phyloP scores from a whole-genome alignment of 2,113 vertebrate species.

The Pavo muticus region DNA sequence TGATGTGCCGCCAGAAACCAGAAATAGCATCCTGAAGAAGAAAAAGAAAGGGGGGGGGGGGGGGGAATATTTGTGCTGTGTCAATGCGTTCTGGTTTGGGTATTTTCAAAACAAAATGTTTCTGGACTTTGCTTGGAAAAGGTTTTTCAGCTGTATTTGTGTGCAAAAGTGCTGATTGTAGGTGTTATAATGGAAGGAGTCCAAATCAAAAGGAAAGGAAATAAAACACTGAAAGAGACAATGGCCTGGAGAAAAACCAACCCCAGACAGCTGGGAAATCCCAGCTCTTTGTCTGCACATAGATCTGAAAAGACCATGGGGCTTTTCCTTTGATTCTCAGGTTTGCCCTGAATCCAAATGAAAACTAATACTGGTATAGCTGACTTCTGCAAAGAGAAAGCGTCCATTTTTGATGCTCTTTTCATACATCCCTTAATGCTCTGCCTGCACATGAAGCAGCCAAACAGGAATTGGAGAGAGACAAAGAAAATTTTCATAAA shows the following conservation, averaged over 20 bases:
- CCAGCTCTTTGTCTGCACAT: neutral
- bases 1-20: conserved; percentile 4
- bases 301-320: neutral
- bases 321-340: neutral
- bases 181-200: neutral
- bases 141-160: neutral
- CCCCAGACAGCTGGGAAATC: neutral
- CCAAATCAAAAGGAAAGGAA: neutral
- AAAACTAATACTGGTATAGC: neutral
- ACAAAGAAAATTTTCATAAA: conserved; percentile 45
- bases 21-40: neutral
- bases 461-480: neutral
- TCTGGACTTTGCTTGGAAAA: neutral
- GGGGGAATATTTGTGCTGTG: neutral
- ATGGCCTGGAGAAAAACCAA: neutral
- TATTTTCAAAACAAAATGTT: neutral
- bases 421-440: neutral
- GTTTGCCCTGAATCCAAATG: neutral
- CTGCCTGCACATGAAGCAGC: neutral
- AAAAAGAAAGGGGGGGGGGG: neutral
- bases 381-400: neutral
- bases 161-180: neutral
- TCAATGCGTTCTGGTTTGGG: neutral
- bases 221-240: neutral
- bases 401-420: neutral